Conservation (phyloP, 1,140 invertebrate species). For the Drosophila tsacasi region DNA sequence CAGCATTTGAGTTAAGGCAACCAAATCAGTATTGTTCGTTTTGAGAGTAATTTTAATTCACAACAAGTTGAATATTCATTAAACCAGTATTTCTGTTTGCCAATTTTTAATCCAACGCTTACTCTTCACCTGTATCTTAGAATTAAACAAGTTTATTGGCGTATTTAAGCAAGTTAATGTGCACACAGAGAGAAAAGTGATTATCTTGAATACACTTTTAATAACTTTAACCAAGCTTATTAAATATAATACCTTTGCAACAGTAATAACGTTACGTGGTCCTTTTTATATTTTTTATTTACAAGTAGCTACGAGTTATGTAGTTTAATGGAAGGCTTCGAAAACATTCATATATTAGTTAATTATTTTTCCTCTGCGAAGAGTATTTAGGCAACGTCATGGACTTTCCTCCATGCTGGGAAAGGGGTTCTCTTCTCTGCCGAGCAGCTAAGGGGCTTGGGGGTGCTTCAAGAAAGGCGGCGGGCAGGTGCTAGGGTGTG, state of each 20-base stretch:
- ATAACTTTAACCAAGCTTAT: not conserved
- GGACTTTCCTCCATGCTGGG: not conserved
- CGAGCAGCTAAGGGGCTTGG: slow-evolving; percentile 3
- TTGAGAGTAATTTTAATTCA: not conserved
- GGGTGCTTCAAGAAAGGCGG: not conserved
- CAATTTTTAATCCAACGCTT: not conserved
- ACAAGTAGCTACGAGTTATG: not conserved
- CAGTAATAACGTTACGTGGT: not conserved
- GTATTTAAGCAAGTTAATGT: not conserved
- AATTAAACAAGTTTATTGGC: not conserved
- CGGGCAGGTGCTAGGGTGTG: not conserved
- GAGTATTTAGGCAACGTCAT: not conserved
- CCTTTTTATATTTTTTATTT: not conserved
- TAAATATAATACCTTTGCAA: not conserved
- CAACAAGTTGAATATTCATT: slow-evolving; percentile 8
- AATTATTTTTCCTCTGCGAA: not conserved
- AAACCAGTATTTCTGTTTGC: not conserved
- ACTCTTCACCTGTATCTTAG: not conserved
- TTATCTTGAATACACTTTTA: not conserved
- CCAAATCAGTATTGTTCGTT: not conserved
- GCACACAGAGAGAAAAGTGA: not conserved
- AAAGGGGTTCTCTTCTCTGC: slow-evolving; percentile 20
- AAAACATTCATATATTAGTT: not conserved
- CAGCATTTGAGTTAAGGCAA: not conserved
- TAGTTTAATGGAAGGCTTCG: not conserved